A percentile compares a stretch with the other conserved stretches of the same genome.
Conservation (phyloP, 2,113 vertebrate genomes). For the Anarrhichthys ocellatus region DNA sequence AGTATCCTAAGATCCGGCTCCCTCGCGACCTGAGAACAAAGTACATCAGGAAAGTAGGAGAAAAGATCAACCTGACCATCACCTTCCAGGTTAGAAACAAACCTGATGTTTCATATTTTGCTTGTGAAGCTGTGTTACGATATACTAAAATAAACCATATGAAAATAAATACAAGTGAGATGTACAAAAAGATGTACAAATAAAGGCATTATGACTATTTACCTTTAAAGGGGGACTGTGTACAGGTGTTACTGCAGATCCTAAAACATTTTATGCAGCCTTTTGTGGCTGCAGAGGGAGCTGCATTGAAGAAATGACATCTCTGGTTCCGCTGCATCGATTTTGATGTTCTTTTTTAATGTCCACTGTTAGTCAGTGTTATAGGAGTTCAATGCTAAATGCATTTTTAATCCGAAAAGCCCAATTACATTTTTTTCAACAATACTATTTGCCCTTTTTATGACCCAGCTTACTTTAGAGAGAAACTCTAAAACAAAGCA, state of each 20-base stretch:
- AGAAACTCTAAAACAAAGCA: neutral
- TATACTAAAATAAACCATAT: neutral
- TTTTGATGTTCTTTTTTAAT: neutral
- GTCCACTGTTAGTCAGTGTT: neutral
- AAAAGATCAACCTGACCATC: constrained; percentile 89
- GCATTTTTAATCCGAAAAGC: neutral
- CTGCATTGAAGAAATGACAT: neutral
- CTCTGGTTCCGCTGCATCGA: neutral
- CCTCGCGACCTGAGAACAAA: constrained; percentile 90
- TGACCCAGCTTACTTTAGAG: neutral
- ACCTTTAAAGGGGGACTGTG: neutral
- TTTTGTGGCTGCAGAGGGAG: neutral
- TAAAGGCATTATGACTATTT: neutral
- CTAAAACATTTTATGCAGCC: neutral
- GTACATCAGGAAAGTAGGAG: constrained; percentile 88
- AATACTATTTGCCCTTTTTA: neutral
- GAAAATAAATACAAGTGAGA: neutral
- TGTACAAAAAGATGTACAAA: neutral
- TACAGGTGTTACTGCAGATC: neutral
- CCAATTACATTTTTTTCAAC: neutral
- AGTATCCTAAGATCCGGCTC: constrained; percentile 92
- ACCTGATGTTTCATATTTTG: neutral
- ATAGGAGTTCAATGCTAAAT: neutral
- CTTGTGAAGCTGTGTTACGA: neutral
- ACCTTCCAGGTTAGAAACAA: constrained; percentile 88